phyloP scores from a whole-genome alignment of 2,797 vertebrate species.

The Periparus ater region DNA sequence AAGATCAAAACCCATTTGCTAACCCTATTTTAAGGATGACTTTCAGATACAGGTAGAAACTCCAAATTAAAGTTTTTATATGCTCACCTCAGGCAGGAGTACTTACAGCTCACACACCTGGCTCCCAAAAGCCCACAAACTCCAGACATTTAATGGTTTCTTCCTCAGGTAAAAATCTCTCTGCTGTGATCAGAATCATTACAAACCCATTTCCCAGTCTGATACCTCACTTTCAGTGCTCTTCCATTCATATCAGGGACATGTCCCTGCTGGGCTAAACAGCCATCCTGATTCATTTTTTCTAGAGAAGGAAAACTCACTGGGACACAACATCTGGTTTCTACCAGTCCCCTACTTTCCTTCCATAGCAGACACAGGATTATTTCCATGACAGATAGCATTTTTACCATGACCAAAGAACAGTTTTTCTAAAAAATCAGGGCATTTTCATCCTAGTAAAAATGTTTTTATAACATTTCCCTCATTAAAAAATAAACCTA shows the following conservation, averaged over 20 bases:
- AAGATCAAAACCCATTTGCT: slow-evolving; percentile 29
- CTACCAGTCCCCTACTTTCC: not conserved
- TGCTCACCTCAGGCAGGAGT: not conserved
- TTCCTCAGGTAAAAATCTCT: slow-evolving; percentile 4
- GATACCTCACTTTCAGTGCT: not conserved
- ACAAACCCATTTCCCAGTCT: slow-evolving; percentile 31
- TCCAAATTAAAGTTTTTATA: not conserved
- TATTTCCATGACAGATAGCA: not conserved
- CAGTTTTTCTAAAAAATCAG: not conserved
- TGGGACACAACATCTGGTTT: not conserved
- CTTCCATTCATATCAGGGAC: not conserved
- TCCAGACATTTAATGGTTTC: not conserved
- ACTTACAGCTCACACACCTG: not conserved
- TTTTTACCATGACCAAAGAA: not conserved
- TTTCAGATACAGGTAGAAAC: not conserved
- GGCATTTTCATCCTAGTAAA: not conserved
- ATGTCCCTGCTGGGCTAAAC: not conserved
- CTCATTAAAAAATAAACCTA: not conserved
- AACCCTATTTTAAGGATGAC: not conserved
- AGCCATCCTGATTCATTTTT: not conserved
- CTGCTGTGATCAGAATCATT: not conserved
- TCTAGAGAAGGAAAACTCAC: not conserved
- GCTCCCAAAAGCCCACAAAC: not conserved
- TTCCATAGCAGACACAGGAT: accelerated
- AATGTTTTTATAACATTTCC: not conserved